Conservation (phyloP, 2,888 invertebrate species). For the Nasonia oneida region DNA sequence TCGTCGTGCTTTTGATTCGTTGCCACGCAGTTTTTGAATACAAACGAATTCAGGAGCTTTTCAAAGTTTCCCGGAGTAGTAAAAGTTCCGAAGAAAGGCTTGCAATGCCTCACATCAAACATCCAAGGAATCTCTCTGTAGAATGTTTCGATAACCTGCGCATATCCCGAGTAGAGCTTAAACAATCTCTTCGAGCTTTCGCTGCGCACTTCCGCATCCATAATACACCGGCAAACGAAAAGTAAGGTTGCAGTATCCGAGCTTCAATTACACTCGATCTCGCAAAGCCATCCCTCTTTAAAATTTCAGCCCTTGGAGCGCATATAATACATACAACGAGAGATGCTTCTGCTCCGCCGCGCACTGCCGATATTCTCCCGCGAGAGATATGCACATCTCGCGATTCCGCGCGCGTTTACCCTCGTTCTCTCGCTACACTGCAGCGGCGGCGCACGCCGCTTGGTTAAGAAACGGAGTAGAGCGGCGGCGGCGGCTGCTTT, state of each 20-base stretch:
- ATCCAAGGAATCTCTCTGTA: slow-evolving; percentile 17
- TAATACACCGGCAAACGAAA: not conserved
- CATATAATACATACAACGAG: not conserved
- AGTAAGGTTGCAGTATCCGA: not conserved
- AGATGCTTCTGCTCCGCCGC: not conserved
- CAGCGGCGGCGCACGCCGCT: not conserved
- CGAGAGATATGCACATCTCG: slow-evolving; percentile 6
- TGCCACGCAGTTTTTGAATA: not conserved
- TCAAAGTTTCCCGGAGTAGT: not conserved
- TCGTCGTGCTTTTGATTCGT: not conserved
- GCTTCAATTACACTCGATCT: not conserved
- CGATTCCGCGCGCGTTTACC: slow-evolving; percentile 30
- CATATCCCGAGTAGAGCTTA: not conserved
- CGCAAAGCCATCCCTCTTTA: not conserved
- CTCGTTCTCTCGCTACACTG: not conserved
- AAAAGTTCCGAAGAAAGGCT: not conserved
- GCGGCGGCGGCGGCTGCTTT: not conserved
- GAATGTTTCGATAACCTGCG: slow-evolving; percentile 9
- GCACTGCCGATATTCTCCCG: slow-evolving; percentile 9
- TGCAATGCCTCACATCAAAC: slow-evolving; percentile 24
- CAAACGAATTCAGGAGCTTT: not conserved
- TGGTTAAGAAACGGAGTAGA: not conserved
- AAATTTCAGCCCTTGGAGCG: not conserved
- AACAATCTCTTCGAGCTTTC: not conserved
- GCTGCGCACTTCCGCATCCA: not conserved